Evolutionary conservation across 2,888 invertebrate genomes (phyloP), one percentile per base, ranked within the genome.

Genomic region (Netelia fuscicornis): DNA sequence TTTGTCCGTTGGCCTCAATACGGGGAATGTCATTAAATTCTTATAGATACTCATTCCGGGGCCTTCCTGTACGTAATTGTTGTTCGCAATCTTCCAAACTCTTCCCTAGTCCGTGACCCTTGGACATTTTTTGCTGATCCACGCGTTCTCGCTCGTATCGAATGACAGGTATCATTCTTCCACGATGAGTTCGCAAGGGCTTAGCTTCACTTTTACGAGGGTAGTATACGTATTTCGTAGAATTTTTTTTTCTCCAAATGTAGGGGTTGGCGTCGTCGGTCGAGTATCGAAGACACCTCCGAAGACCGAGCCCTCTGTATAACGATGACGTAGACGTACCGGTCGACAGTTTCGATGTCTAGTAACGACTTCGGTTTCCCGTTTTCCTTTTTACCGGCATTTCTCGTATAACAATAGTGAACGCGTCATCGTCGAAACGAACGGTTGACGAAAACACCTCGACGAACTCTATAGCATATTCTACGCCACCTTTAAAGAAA

Each of bases 141-240:
- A 67, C 64, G 74, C 60, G 62, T 77, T 71, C 64, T 64, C n/a
- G 54, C 58, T 80, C 78, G 81, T 67, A 48, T 71, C 62, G 52
- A 58, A 68, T 72, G 86, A 84, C 86, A 84, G 86, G 85, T 87
- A 84, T 87, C 87, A 84, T 81, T 71, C 79, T 85, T 82, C 58
- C 23, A 54, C 83, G 81, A 68, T 58, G 74, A 30, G 72, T 58
- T 67, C 52, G 37, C 60, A 23, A 56, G 42, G 11, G 30, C 58
- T 56, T 65, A 67, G 52, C 79, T 54, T 20, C 64, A 42, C 54
- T 86, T 86, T 86, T 86, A 79, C 84, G 84, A 87, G 84, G 82
- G 77, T 83, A 62, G 54, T 68, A 17, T 76, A 83, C 86, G 85
- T 86, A 83, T 83, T 60, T 79, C 44, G 17, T n/a, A 6, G 58